These are phyloP conservation scores for Tyto alba DNA, from an alignment of 2,113 vertebrate species.

Conservation along the genomic window DNA sequence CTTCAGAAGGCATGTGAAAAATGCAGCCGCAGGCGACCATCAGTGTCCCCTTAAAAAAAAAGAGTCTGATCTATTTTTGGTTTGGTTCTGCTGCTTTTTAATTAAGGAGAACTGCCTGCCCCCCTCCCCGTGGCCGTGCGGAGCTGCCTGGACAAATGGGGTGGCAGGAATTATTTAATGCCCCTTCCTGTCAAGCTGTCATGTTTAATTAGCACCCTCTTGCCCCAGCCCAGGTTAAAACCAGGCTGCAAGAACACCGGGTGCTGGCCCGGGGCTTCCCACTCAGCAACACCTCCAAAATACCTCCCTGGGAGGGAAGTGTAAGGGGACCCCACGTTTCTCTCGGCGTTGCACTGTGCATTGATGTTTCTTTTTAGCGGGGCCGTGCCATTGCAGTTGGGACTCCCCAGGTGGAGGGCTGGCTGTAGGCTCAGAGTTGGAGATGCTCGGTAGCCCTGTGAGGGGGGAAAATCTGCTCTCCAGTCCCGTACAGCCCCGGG, in stretches of 20 bases:
- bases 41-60: neutral
- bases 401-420: neutral
- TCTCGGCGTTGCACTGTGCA: accelerated
- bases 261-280: neutral
- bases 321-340: neutral
- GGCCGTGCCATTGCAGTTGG: accelerated
- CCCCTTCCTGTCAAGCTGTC: constrained; percentile 18
- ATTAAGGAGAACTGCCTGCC: neutral
- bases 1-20: neutral
- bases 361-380: neutral
- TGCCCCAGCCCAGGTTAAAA: neutral
- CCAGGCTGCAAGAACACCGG: neutral
- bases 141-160: neutral
- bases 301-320: neutral
- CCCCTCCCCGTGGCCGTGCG: accelerated
- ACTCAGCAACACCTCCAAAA: neutral
- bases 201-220: constrained; percentile 11
- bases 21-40: neutral
- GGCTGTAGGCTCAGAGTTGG: accelerated
- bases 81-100: neutral
- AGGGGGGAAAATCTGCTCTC: neutral
- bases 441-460: neutral
- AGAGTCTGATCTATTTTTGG: neutral
- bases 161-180: neutral
- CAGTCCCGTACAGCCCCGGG: accelerated